phyloP scores from a whole-genome alignment of 2,113 vertebrate species.

The Cricetomys ansorgei region DNA sequence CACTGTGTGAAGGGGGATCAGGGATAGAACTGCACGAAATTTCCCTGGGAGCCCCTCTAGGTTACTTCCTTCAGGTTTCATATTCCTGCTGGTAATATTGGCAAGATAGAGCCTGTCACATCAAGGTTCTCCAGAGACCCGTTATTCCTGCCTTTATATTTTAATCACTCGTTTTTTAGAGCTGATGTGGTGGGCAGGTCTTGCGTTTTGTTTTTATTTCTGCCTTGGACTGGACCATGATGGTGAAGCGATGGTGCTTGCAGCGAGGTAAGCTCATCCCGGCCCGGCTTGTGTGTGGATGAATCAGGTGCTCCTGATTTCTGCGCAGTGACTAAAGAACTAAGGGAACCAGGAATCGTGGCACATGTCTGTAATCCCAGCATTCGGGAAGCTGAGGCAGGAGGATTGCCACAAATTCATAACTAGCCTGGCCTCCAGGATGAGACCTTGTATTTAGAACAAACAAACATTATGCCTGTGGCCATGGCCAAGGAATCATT shows the following conservation, averaged over 20 bases:
- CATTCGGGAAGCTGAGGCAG: neutral
- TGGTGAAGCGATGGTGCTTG: accelerated
- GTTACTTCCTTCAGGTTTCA: neutral
- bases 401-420: neutral
- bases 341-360: neutral
- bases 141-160: neutral
- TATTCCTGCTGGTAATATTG: neutral
- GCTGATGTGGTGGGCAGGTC: neutral
- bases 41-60: accelerated
- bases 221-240: accelerated
- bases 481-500: neutral
- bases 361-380: neutral
- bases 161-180: neutral
- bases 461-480: no score
- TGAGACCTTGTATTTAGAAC: neutral
- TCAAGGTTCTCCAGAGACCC: neutral
- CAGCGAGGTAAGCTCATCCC: neutral
- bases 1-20: accelerated
- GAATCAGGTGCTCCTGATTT: neutral
- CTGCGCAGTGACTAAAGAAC: neutral
- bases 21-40: neutral
- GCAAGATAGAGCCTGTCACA: no score
- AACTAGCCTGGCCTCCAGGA: neutral
- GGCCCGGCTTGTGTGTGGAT: no score
- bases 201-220: neutral